Evolutionary conservation across 2,113 vertebrate species (phyloP).

Genomic region (Oriolus oriolus): DNA sequence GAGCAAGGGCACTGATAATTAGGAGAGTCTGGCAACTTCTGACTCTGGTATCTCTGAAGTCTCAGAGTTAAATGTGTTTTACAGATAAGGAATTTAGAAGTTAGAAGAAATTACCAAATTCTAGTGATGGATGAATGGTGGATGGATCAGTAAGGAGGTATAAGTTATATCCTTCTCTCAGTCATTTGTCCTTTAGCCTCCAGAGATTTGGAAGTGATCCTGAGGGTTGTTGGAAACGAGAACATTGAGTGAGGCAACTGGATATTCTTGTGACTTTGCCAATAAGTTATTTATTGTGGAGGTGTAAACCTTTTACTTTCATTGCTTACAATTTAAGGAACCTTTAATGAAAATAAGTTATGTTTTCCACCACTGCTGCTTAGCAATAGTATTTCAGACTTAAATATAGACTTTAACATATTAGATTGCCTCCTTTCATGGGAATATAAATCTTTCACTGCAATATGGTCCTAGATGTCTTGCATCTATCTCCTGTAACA

Average conservation of each 20-base stretch:
- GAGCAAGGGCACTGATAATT: neutral
- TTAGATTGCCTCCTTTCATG: slow-evolving; percentile 48
- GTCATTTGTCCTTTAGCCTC: neutral
- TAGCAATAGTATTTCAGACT: slow-evolving; percentile 44
- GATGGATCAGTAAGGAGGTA: neutral
- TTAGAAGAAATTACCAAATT: neutral
- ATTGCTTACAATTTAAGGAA: slow-evolving; percentile 1
- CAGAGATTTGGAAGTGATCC: neutral
- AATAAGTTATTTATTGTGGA: neutral
- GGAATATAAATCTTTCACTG: slow-evolving; percentile 52
- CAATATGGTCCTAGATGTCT: slow-evolving; percentile 59
- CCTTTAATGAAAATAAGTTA: slow-evolving; percentile 52
- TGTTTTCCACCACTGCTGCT: slow-evolving; percentile 28
- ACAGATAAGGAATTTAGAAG: neutral
- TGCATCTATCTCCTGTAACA: slow-evolving; percentile 58
- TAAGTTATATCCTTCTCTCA: neutral
- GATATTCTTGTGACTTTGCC: neutral
- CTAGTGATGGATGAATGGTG: neutral
- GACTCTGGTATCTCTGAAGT: neutral
- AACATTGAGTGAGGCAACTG: neutral
- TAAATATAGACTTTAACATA: slow-evolving; percentile 44
- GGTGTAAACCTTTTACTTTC: slow-evolving; percentile 28
- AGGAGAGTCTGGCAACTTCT: slow-evolving; percentile 2
- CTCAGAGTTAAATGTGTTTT: neutral
- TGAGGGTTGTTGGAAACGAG: neutral